These are phyloP conservation scores for Tetranychus urticae DNA, from an alignment of 1,140 invertebrate species.

Conservation along the genomic window DNA sequence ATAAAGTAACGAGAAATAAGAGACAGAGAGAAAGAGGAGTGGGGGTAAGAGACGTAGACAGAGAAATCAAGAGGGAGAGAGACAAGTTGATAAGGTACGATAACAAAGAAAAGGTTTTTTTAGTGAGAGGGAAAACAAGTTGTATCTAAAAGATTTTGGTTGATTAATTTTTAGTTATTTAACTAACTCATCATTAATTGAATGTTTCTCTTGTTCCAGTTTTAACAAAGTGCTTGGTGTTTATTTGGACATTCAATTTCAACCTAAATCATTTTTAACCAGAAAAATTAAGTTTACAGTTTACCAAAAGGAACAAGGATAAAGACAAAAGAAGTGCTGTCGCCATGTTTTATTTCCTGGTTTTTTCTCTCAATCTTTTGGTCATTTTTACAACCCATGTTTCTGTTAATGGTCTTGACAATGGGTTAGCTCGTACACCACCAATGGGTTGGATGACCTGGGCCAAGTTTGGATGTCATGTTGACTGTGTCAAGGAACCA, in stretches of 20 bases:
- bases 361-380: not conserved
- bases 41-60: not conserved
- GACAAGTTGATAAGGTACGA: too few species aligned
- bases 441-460: slow-evolving; percentile 85
- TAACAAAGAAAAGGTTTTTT: too few species aligned
- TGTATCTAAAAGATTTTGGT: too few species aligned
- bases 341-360: not conserved
- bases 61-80: not conserved
- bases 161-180: too few species aligned
- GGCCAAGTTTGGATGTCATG: slow-evolving; percentile 57
- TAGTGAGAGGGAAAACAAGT: too few species aligned
- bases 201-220: not conserved
- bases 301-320: too few species aligned
- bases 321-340: too few species aligned
- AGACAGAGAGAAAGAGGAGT: not conserved
- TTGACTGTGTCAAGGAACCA: slow-evolving; percentile 5
- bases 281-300: too few species aligned
- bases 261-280: too few species aligned
- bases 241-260: too few species aligned
- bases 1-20: not conserved
- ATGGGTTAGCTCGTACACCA: slow-evolving; percentile 55
- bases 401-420: slow-evolving; percentile 30
- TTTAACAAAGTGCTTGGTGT: too few species aligned
- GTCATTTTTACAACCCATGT: not conserved
- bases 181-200: not conserved